phyloP scores from a whole-genome alignment of 2,888 invertebrate genomes.

The Microctonus brassicae region DNA sequence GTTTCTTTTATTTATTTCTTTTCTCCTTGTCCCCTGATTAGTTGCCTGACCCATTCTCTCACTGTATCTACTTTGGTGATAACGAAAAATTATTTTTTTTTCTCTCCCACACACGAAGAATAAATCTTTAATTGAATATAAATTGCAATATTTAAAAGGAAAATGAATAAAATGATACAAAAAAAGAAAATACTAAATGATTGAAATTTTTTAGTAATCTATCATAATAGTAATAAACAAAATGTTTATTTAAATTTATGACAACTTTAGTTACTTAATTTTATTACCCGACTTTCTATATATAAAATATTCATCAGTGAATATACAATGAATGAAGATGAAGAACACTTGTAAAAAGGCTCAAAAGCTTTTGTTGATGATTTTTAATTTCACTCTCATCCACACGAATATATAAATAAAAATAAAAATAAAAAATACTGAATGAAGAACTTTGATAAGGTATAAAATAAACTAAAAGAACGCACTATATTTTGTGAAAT shows the following conservation, averaged over 20 bases:
- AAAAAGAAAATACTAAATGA: neutral
- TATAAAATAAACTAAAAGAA: slow-evolving; percentile 17
- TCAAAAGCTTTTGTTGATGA: slow-evolving; percentile 44
- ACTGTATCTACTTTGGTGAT: slow-evolving; percentile 41
- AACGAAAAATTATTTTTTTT: slow-evolving; percentile 53
- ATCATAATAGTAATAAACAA: too few species aligned
- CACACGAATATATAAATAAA: slow-evolving; percentile 5
- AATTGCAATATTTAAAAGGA: neutral
- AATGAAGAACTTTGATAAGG: slow-evolving; percentile 37
- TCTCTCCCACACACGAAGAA: slow-evolving; percentile 17
- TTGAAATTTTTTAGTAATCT: too few species aligned
- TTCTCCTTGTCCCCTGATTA: slow-evolving; percentile 44
- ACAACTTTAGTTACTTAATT: neutral
- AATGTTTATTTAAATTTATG: too few species aligned
- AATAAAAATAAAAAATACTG: neutral
- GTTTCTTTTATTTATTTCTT: slow-evolving; percentile 10
- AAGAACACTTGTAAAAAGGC: neutral
- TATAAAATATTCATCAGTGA: neutral
- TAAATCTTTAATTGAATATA: slow-evolving; percentile 5
- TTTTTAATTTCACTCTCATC: slow-evolving; percentile 48
- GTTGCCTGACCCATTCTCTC: slow-evolving; percentile 38
- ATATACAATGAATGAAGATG: neutral
- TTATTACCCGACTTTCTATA: too few species aligned
- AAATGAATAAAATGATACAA: neutral
- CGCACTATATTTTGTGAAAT: slow-evolving; percentile 52